Evolutionary conservation across 1,140 invertebrate genomes (phyloP), one percentile per base, ranked within the genome.

Genomic region (Neodiprion pinetum): DNA sequence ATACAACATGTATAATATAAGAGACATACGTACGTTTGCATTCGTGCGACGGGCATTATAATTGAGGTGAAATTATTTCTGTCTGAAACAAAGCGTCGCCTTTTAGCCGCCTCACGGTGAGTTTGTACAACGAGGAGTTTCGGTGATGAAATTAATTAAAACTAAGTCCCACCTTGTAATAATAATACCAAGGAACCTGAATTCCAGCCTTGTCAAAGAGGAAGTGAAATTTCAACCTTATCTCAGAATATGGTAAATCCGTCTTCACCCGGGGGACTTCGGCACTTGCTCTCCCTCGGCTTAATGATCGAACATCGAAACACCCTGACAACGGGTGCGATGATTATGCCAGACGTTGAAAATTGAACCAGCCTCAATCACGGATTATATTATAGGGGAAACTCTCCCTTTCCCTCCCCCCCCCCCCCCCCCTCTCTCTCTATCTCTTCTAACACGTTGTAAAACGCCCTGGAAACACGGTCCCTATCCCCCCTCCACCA

Each of bases 391-490:
- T 40, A 40, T 40, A 40, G 28, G 28, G 28, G 28, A 5, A 40
- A 3, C 73, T 74, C 49, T 73, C 10, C 77, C 70, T 78, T 70
- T 74, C 70, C 50, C 70, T 17, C 12, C 66, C 70, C 72, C 67
- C 28, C 67, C 40, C 66, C 74, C 65, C 68, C 48, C 40, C 66
- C 50, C 77, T 73, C 71, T 61, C 72, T 78, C 74, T 73, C 77
- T 73, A 77, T 76, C 77, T 77, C 75, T 75, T 74, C 67, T 75
- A 40, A 67, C 72, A 49, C 40, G 65, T 71, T 77, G 61, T 75
- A 76, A 53, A 68, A 40, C 28, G 28, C 28, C 28, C 28, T 76
- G 71, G 40, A 73, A 71, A 71, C 48, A 47, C 53, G 61, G 71
- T 73, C 71, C 28, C 28, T 40, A 40, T 40, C 28, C 28, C 28